Evolutionary conservation across 2,797 vertebrate genomes (phyloP).

Genomic region (Okamejei kenojei): DNA sequence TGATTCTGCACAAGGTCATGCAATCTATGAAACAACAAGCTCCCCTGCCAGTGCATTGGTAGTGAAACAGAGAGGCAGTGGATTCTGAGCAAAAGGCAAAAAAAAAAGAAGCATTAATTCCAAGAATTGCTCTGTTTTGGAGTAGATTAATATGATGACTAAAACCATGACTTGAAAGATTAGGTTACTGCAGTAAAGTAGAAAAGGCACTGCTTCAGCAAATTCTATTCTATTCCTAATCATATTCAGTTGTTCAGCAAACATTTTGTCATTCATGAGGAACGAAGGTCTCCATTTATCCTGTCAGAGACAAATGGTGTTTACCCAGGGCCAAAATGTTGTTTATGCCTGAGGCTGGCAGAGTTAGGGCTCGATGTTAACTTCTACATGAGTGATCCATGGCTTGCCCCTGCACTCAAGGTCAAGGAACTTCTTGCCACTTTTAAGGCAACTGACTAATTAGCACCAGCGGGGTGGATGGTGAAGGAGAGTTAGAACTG

Average conservation of each 20-base stretch:
- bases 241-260: conserved; percentile 26
- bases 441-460: not conserved
- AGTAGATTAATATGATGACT: conserved; percentile 15
- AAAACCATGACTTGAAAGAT: conserved; percentile 26
- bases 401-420: not conserved
- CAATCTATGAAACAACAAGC: not conserved
- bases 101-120: conserved; percentile 21
- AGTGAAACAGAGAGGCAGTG: not conserved
- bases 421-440: not conserved
- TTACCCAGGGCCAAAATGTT: conserved; percentile 30
- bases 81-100: not conserved
- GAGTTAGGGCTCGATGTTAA: not conserved
- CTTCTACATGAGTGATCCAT: not conserved
- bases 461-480: not conserved
- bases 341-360: conserved; percentile 12
- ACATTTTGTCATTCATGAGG: conserved; percentile 24
- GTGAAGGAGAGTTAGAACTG: too few relatives aligned
- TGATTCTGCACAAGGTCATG: conserved; percentile 13
- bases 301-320: conserved; percentile 35
- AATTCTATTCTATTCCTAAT: conserved; percentile 28
- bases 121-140: conserved; percentile 13
- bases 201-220: conserved; percentile 31
- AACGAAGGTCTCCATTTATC: not conserved
- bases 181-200: conserved; percentile 7
- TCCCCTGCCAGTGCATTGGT: not conserved